Evolutionary conservation across 2,113 vertebrate species (phyloP).

Genomic region (Elephas maximus): DNA sequence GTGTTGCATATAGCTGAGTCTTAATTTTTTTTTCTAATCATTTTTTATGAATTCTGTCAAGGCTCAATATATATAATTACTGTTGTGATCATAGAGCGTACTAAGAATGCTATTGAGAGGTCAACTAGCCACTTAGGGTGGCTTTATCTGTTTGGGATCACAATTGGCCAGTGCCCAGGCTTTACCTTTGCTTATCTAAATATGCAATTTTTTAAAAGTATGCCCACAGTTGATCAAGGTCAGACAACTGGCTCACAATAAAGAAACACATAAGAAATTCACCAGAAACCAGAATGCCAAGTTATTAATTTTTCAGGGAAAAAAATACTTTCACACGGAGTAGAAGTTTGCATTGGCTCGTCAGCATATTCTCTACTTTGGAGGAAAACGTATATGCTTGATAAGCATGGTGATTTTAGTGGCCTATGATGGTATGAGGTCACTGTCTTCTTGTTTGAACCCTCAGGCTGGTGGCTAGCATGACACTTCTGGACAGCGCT

Average conservation of each 20-base stretch:
- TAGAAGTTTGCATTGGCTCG: not conserved
- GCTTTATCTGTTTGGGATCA: not conserved
- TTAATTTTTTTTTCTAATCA: constrained; percentile 35
- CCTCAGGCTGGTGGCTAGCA: not conserved
- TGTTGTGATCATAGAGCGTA: not conserved
- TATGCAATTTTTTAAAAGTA: not conserved
- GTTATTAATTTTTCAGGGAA: not conserved
- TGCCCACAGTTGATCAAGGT: not conserved
- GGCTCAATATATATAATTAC: not conserved
- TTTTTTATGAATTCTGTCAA: not conserved
- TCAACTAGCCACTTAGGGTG: not conserved
- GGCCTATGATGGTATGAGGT: not conserved
- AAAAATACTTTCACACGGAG: not conserved
- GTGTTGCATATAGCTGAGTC: not conserved
- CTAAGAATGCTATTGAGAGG: not conserved
- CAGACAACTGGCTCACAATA: not conserved
- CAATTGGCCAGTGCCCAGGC: not conserved
- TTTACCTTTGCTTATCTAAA: constrained; percentile 21
- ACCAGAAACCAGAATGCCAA: not conserved
- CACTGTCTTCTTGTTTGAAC: not conserved
- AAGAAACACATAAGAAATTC: not conserved
- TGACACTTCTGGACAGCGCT: not conserved
- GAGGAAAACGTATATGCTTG: not conserved
- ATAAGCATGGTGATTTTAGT: not conserved
- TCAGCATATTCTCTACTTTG: not conserved